phyloP scores from a whole-genome alignment of 2,797 vertebrate genomes.

The Gymnocypris eckloni region DNA sequence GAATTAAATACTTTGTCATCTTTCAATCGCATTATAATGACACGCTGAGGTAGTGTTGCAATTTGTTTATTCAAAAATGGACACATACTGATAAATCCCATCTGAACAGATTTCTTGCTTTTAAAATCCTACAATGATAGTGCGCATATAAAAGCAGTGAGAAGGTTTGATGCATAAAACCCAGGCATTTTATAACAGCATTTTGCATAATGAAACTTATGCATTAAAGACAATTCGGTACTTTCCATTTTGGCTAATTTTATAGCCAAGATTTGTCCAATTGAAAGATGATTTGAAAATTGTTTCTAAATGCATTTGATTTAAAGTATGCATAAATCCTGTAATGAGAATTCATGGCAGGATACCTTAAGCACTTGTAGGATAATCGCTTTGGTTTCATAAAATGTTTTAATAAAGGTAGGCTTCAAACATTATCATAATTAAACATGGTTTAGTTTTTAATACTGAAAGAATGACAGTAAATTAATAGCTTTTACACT shows the following conservation, averaged over 20 bases:
- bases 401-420: too few species aligned
- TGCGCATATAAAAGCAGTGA: constrained; percentile 1
- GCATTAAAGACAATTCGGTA: not conserved
- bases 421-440: not conserved
- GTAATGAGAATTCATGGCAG: not conserved
- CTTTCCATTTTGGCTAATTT: not conserved
- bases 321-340: not conserved
- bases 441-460: not conserved
- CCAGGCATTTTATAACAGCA: not conserved
- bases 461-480: not conserved
- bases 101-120: not conserved
- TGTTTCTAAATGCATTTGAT: not conserved
- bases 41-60: not conserved
- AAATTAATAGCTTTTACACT: not conserved
- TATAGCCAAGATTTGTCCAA: not conserved
- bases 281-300: not conserved
- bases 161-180: constrained; percentile 10
- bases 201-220: constrained; percentile 47
- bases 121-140: not conserved
- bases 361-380: constrained; percentile 3
- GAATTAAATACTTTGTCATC: not conserved
- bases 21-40: not conserved
- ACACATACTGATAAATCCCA: not conserved
- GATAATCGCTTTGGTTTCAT: not conserved
- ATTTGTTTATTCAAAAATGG: constrained; percentile 19